Evolutionary conservation across 2,113 vertebrate genomes (phyloP), one percentile per base, ranked within the genome.

Genomic region (Leucoraja erinaceus): DNA sequence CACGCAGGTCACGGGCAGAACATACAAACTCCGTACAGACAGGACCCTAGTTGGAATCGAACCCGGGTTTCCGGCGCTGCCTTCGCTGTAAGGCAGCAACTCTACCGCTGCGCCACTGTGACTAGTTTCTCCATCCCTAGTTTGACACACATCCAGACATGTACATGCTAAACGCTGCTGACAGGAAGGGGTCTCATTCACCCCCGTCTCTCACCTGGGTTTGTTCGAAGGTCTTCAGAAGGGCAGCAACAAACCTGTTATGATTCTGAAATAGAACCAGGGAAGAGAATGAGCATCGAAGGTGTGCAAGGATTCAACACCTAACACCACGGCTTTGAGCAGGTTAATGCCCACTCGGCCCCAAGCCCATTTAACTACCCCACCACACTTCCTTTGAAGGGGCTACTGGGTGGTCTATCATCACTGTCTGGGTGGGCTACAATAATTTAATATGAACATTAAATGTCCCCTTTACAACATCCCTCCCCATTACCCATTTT

Each of bases 141-240:
- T 28, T 47, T 6, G 16, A 6, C 20, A 28, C 3, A 59, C 3
- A 22, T 54, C 81, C 54, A 59, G 20, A 54, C 38, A 22, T 7
- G 81, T n/a, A 18, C n/a, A n/a, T 31, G 4, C 56, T 61, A 86
- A 28, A 86, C 12, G 12, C 10, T 6, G 4, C 10, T 14, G 79
- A 6, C 22, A 9, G 54, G 18, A 3, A 3, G 47, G 47, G 47
- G 33, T 25, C 28, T 83, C 20, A 56, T 56, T 28, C 22, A 18
- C 5, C 28, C 31, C 83, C 63, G n/a, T 91, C 38, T 47, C 90
- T 91, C 68, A 91, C 90, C 90, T 91, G 38, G 18, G 47, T 22
- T 91, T 91, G 66, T 28, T 91, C 66, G 72, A 91, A 91, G 90
- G 18, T 91, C 90, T 91, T 91, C 68, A 91, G 68, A 22, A 91